Base-by-base conservation (phyloP, 2,113 vertebrate genomes). In the Pollachius pollachius region DNA sequence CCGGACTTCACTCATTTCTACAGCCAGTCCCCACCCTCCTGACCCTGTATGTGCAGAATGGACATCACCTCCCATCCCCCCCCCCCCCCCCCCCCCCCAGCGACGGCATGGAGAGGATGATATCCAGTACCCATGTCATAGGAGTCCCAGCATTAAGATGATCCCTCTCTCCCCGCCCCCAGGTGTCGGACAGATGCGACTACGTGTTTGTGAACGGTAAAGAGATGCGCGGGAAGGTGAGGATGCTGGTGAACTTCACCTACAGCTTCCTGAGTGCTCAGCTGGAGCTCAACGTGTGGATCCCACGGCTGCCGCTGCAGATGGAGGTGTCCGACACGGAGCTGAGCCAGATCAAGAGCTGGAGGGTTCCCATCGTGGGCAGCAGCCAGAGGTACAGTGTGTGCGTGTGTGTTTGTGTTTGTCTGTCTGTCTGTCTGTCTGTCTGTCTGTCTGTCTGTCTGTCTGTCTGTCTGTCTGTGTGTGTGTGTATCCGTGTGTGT, bases 151-250 rank as follows among this genome's bases (percentile, higher is more conserved):
- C 37, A 41, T 41, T 41, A 41, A 41, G 37, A 41, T 41, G 37
- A 61, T 64, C 17, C n/a, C 48, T 60, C 62, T 73, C 72, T 81
- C 30, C 48, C 84, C 68, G 4, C 71, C 61, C 54, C 68, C 86
- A 99, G 97, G 97, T 98, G 78, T 98, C 97, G 0, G 95, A 96
- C 80, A 92, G 91, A 76, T 99, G 97, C 41, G 95, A 99, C 91
- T 97, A 97, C 0, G 80, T 99, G 77, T 98, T 94, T 48, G 97
- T 98, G 85, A 98, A 96, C 0, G 97, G 97, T 76, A 98, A 97
- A 80, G 97, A 99, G 91, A 95, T 96, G 91, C 96, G 94, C 74
- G 96, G 97, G 83, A 94, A 92, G 81, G 90, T 93, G 88, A 92
- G 90, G 0, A 95, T 92, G 0, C 81, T 91, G 23, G 95, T 99